Base-by-base conservation (phyloP, 2,888 invertebrate genomes). In the Heliothis peltigera region DNA sequence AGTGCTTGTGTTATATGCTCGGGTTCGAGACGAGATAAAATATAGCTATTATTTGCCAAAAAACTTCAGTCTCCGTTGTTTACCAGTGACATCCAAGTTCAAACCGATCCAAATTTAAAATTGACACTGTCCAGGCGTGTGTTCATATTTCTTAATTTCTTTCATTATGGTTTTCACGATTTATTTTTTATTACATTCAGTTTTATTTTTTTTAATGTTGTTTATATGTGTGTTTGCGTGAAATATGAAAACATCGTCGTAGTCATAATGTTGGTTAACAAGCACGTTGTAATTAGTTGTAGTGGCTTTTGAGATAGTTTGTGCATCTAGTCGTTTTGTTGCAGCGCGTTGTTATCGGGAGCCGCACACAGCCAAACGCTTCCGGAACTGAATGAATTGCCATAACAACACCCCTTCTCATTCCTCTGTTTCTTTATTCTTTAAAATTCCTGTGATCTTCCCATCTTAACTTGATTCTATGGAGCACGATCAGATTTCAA, bases 261-360 rank as follows among this genome's bases (percentile, higher is more conserved):
- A 48, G 49, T 64, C 48, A 22, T 64, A 55, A 66, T 52, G 47
- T 66, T 51, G 49, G 70, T 61, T 84, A 83, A 85, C 79, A 69
- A 71, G 91, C 91, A 91, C 90, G 90, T 78, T 79, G 69, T 80
- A 63, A 56, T 67, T 70, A 68, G 48, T 64, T 60, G 80, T 82
- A 84, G 82, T 82, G 70, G 93, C 92, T 93, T 93, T 78, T 75
- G 80, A 87, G 69, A 91, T 90, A 88, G 90, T 88, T 91, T 87
- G 91, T 92, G 94, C 94, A 94, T 92, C 88, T 89, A 89, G 92
- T 90, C 87, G 89, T 92, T 94, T 87, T 95, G 94, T 95, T 95
- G 93, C 94, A 95, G 94, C 85, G 88, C 89, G 85, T 89, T 89
- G 85, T 87, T 90, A 88, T 86, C 91, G 85, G 92, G 86, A 88